phyloP scores from a whole-genome alignment of 2,113 vertebrate species.

The Triplophysa siluroides region DNA sequence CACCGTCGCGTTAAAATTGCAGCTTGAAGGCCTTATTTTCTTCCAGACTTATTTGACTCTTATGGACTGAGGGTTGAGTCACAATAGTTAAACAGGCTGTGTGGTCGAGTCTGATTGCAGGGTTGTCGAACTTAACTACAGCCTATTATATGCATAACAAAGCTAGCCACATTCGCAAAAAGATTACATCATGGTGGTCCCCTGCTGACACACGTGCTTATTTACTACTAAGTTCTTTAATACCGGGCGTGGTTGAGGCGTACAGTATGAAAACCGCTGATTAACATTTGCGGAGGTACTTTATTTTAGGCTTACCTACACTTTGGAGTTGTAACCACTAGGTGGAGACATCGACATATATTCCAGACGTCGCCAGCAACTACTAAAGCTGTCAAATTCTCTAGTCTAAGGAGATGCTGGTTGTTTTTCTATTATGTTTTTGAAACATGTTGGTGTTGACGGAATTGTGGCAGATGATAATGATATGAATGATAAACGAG shows the following conservation, averaged over 20 bases:
- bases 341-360: conserved; percentile 29
- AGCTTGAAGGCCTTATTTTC: background rate
- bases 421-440: too few species aligned
- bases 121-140: background rate
- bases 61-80: background rate
- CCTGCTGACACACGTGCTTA: background rate
- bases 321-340: conserved; percentile 12
- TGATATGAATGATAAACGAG: too few species aligned
- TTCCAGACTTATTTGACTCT: background rate
- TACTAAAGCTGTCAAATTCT: too few species aligned
- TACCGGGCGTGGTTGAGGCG: too few species aligned
- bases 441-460: too few species aligned
- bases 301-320: background rate
- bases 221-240: background rate
- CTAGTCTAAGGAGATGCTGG: too few species aligned
- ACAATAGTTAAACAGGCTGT: background rate
- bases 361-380: too few species aligned
- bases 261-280: background rate
- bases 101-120: background rate
- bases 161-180: background rate
- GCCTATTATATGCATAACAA: background rate
- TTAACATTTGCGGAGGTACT: background rate
- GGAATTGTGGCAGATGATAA: too few species aligned
- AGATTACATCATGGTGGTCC: background rate
- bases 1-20: background rate